Percentiles rank a stretch among this genome's conserved stretches.
phyloP scores from a whole-genome alignment of 2,797 vertebrate species.

The Gastrophryne carolinensis region DNA sequence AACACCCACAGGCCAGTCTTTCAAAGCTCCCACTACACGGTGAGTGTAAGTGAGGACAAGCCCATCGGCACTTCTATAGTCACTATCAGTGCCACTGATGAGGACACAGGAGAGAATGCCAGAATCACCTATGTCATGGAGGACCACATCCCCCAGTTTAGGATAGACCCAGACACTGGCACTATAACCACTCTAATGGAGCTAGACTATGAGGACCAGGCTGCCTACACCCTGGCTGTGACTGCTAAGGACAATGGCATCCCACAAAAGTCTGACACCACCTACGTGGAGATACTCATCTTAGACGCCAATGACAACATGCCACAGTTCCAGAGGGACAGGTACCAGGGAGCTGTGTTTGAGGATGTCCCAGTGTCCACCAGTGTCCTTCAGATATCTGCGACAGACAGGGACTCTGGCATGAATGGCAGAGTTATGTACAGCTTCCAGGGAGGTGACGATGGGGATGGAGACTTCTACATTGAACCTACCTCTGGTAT shows the following conservation, averaged over 20 bases:
- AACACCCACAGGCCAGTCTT: conserved; percentile 96
- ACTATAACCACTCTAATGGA: conserved; percentile 88
- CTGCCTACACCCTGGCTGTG: conserved; percentile 90
- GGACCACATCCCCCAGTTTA: conserved; percentile 92
- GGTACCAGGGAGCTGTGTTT: conserved; percentile 84
- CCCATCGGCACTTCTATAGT: conserved; percentile 86
- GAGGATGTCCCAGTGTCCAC: conserved; percentile 87
- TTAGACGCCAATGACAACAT: conserved; percentile 90
- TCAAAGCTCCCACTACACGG: conserved; percentile 90
- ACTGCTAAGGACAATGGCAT: conserved; percentile 93
- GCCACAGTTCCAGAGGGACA: conserved; percentile 83
- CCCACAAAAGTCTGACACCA: conserved; percentile 93
- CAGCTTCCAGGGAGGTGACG: conserved; percentile 88
- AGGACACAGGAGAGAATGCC: conserved; percentile 94
- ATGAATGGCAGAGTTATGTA: conserved; percentile 88
- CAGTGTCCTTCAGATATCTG: conserved; percentile 92
- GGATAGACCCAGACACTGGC: conserved; percentile 86
- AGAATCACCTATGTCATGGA: conserved; percentile 93
- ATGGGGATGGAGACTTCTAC: conserved; percentile 91
- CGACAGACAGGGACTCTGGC: conserved; percentile 87
- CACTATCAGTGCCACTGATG: conserved; percentile 87
- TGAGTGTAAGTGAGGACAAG: conserved; percentile 82
- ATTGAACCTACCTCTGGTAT: conserved; percentile 92
- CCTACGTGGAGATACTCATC: conserved; percentile 91
- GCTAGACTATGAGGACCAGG: conserved; percentile 92